Percentiles rank a stretch among this genome's conserved stretches.
phyloP scores from a whole-genome alignment of 2,113 vertebrate species.

The crab-eating macaque (Macaca fascicularis) region DNA sequence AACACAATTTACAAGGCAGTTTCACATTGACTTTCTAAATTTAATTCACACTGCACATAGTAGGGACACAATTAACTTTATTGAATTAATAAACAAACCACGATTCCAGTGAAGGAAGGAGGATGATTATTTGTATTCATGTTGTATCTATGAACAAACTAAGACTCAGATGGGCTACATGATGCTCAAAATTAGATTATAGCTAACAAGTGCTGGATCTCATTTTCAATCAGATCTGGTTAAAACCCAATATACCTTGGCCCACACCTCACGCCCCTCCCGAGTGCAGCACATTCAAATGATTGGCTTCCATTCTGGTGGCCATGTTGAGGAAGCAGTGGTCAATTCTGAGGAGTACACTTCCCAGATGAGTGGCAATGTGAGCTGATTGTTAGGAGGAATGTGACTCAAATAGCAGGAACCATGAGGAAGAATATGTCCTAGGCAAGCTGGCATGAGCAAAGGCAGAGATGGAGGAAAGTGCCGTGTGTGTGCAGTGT shows the following conservation, averaged over 20 bases:
- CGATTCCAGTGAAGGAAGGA: neutral
- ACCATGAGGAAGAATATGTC: neutral
- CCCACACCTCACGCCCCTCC: neutral
- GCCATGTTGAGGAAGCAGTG: neutral
- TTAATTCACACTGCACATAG: neutral
- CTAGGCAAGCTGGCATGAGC: neutral
- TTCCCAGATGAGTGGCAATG: neutral
- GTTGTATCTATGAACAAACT: neutral
- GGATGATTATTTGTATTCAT: neutral
- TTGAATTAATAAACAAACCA: neutral
- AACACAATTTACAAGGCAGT: neutral
- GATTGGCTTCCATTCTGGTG: neutral
- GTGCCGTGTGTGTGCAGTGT: fast-evolving
- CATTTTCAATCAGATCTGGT: neutral
- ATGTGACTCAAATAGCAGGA: neutral
- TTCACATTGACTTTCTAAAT: neutral
- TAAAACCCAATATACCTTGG: neutral
- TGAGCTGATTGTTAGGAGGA: neutral
- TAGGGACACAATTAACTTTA: neutral
- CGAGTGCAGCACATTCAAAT: neutral
- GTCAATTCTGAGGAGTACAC: neutral
- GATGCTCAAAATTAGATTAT: neutral
- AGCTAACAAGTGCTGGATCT: neutral
- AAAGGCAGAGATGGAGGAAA: too few species aligned
- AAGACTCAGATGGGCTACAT: neutral